phyloP scores from a whole-genome alignment of 2,888 invertebrate genomes.

The Cephus pygmeus region DNA sequence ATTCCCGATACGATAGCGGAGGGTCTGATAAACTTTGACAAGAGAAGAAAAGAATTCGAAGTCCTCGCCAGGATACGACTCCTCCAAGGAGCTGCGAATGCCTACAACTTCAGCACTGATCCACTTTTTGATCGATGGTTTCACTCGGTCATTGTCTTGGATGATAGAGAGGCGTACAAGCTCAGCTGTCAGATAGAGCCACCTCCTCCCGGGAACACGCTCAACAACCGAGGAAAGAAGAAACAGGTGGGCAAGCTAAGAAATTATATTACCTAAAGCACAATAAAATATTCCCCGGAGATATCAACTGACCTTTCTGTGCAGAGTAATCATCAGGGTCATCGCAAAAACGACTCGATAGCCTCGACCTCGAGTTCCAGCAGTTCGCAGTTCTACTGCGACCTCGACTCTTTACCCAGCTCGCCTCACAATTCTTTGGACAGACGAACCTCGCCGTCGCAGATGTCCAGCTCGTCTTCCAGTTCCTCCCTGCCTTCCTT shows the following conservation, averaged over 20 bases:
- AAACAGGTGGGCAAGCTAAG: constrained; percentile 46
- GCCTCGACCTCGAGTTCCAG: constrained; percentile 89
- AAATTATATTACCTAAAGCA: background rate
- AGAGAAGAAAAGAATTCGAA: constrained; percentile 97
- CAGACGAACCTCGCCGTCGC: constrained; percentile 80
- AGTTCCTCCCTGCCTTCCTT: constrained; percentile 82
- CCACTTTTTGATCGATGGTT: constrained; percentile 96
- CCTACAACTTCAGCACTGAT: constrained; percentile 89
- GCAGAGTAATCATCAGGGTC: constrained; percentile 68
- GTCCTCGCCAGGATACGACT: constrained; percentile 96
- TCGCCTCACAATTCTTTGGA: constrained; percentile 86
- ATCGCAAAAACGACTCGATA: constrained; percentile 91
- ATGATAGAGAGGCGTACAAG: constrained; percentile 92
- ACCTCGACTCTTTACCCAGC: constrained; percentile 76
- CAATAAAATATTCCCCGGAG: background rate
- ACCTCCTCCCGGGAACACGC: constrained; percentile 63
- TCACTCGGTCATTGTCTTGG: constrained; percentile 88
- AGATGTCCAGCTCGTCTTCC: constrained; percentile 82
- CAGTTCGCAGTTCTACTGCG: constrained; percentile 90
- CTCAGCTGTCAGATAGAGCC: constrained; percentile 91
- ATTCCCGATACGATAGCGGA: constrained; percentile 86
- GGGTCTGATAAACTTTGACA: constrained; percentile 97
- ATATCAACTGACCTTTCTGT: constrained; percentile 7
- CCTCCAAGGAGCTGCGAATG: constrained; percentile 95
- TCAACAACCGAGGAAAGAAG: constrained; percentile 54